Base-by-base conservation (phyloP, 2,113 vertebrate genomes). In the Psilopsiagon aurifrons region DNA sequence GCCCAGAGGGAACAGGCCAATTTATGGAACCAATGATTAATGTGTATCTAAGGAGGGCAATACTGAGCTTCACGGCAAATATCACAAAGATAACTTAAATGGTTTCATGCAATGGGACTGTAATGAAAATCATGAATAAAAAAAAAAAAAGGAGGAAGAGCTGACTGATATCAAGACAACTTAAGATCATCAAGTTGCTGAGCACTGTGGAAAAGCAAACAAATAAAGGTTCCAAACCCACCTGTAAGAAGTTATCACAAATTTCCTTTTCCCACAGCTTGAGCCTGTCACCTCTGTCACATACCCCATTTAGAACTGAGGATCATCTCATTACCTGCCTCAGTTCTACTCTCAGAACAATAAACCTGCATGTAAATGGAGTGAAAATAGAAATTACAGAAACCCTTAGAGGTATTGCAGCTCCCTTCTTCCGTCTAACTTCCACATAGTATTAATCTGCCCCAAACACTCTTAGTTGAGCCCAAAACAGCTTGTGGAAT, bases 31-130 rank as follows among this genome's bases (percentile, higher is more conserved):
- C 14, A 54, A 24, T 41, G 47, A 62, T 95, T 91, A 80, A 92
- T 3, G 6, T 57, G 60, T 79, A 55, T 41, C 44, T 89, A 71
- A 83, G 67, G 49, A 86, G 82, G 24, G 64, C 35, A 96, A 77
- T 46, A 92, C 14, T 94, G 24, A 64, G 16, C 83, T 94, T 74
- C 59, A 68, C 62, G 77, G 73, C 91, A 97, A 93, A 80, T 71
- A 95, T 43, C 69, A 73, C 68, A 96, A 86, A 97, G 62, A 94
- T 60, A 68, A 94, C 67, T 80, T 94, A 68, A 85, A 93, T 4
- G 14, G 8, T 63, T 93, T 92, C 71, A 92, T 93, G 76, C 55
- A 83, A 74, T 74, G 54, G 57, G 76, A 82, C 78, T 87, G 43
- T 78, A 74, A 83, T 78, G 22, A 88, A 78, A 28, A 46, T 39